A percentile compares a stretch with the other conserved stretches of the same genome.
Conservation (phyloP, 1,140 invertebrate species). For the Hestina assimilis region DNA sequence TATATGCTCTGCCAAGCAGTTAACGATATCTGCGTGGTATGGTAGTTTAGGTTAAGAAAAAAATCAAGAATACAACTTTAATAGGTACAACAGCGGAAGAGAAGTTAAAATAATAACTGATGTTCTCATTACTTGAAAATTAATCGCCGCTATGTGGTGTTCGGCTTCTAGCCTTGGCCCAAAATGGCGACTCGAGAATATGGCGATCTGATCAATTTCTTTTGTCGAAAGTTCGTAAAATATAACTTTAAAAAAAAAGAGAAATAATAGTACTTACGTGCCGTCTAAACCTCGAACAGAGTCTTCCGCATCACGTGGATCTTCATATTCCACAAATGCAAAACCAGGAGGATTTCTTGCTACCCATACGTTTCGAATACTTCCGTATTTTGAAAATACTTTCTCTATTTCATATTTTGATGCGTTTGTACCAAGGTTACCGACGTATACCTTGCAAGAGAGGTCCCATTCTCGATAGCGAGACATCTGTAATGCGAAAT, state of each 20-base stretch:
- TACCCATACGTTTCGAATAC: constrained; percentile 97
- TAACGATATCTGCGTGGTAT: too few species aligned
- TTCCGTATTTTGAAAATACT: constrained; percentile 96
- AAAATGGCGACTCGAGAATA: constrained; percentile 42
- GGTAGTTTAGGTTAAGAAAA: too few species aligned
- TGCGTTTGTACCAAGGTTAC: constrained; percentile 94
- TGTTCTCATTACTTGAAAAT: too few species aligned
- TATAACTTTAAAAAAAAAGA: neutral
- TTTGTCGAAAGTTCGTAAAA: neutral
- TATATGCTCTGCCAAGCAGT: too few species aligned
- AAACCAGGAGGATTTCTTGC: constrained; percentile 96
- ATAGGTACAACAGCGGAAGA: too few species aligned
- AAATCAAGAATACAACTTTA: too few species aligned
- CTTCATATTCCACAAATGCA: constrained; percentile 99
- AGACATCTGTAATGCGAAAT: constrained; percentile 60
- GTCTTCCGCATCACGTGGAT: constrained; percentile 97
- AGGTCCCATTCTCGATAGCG: constrained; percentile 94
- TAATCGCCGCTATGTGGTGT: too few species aligned
- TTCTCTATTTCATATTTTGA: constrained; percentile 95
- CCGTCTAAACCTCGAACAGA: constrained; percentile 97
- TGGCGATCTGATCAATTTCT: too few species aligned
- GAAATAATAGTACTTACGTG: constrained; percentile 91
- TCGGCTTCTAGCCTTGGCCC: too few species aligned
- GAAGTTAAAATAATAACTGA: too few species aligned
- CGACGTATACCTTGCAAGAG: constrained; percentile 99